Evolutionary conservation across 2,797 vertebrate genomes (phyloP), one percentile per base, ranked within the genome.

Genomic region (Amniataba percoides): DNA sequence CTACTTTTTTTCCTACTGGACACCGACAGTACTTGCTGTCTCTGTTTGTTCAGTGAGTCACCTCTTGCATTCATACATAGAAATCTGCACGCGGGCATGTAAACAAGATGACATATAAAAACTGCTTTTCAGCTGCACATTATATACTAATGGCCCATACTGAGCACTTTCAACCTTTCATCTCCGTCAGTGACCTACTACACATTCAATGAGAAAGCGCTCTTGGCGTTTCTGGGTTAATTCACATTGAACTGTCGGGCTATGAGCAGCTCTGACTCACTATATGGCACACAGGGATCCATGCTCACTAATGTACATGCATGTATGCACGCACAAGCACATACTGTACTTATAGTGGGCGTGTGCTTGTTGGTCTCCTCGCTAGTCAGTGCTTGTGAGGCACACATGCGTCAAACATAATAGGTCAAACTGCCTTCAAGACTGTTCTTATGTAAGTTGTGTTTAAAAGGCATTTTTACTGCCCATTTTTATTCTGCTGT

Each of bases 161-260:
- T 42, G 46, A 77, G 63, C 34, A 55, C 55, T 64, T 78, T 75
- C 45, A 61, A 15, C 56, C 60, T 48, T 60, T 68, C 49, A 25
- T 57, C 43, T 23, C 62, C 45, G 63, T 80, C 79, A 61, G 23
- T 77, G 70, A 80, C 76, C 77, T 59, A 57, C 45, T 13, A 27
- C 67, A 55, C 58, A 58, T 19, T 46, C 58, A 43, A 14, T 56
- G 14, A 63, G 27, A 77, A 91, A 90, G 69, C 27, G 52, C 74
- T 86, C 61, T 60, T 90, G 91, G 84, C 90, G 75, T 88, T 92
- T 94, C 92, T 94, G 81, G 90, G 89, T 89, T 92, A 86, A 90
- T 89, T 88, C 83, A 83, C n/a, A 76, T 77, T 74, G 71, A 81
- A 55, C 52, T 53, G 57, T 42, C 68, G 55, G 48, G 66, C 53